A percentile compares a stretch with the other conserved stretches of the same genome.
These are phyloP conservation scores for Clostera curtula DNA, from an alignment of 2,888 invertebrate genomes.

Conservation along the genomic window DNA sequence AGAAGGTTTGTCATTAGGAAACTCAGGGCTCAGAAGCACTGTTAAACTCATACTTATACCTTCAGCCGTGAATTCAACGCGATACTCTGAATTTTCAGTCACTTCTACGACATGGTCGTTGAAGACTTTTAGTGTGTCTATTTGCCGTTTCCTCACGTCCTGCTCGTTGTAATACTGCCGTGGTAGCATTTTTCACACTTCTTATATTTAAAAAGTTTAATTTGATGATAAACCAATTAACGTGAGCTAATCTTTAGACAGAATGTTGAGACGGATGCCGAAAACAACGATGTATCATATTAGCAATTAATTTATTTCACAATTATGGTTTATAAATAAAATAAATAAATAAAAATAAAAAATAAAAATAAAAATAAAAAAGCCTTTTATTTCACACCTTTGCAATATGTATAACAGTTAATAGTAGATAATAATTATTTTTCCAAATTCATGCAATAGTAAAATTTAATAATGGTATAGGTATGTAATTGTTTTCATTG, in stretches of 20 bases:
- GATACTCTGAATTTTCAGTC: constrained; percentile 81
- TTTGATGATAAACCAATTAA: background rate
- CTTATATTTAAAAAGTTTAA: constrained; percentile 9
- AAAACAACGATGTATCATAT: too few relatives aligned
- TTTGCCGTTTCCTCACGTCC: constrained; percentile 80
- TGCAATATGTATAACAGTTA: too few relatives aligned
- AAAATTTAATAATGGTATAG: too few relatives aligned
- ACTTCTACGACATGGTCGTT: constrained; percentile 87
- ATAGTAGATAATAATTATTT: too few relatives aligned
- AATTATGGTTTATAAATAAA: too few relatives aligned
- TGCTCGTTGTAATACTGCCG: constrained; percentile 72
- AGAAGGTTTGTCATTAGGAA: constrained; percentile 84
- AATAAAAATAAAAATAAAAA: too few relatives aligned
- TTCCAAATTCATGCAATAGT: too few relatives aligned
- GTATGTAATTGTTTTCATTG: too few relatives aligned
- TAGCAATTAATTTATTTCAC: too few relatives aligned
- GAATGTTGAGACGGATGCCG: too few relatives aligned
- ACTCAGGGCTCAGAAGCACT: constrained; percentile 79
- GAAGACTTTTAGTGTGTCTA: constrained; percentile 87
- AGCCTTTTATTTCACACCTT: too few relatives aligned
- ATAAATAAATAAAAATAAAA: constrained; percentile 10
- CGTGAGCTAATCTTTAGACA: too few relatives aligned
- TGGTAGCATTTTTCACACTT: constrained; percentile 60
- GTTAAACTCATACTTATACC: constrained; percentile 79
- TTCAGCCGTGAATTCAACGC: constrained; percentile 80